Percentiles rank a stretch among this genome's conserved stretches.
These are phyloP conservation scores for Scaptomyza parva DNA, from an alignment of 2,888 invertebrate species.

Conservation along the genomic window DNA sequence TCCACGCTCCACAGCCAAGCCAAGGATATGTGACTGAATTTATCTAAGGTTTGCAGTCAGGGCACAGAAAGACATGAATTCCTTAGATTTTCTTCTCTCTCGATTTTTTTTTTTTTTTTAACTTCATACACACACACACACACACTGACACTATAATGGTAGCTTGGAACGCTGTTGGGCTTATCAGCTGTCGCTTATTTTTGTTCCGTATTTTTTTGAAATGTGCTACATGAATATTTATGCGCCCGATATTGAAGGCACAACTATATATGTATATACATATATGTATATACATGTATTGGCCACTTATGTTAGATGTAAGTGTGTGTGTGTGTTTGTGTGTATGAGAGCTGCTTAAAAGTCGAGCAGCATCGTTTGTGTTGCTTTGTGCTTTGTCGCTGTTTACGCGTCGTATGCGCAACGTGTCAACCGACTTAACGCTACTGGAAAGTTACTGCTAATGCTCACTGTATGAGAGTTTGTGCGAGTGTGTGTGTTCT, in stretches of 20 bases:
- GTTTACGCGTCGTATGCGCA: slow-evolving; percentile 67
- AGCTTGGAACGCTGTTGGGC: slow-evolving; percentile 38
- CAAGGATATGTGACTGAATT: slow-evolving; percentile 60
- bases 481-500: slow-evolving; percentile 6
- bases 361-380: slow-evolving; percentile 50
- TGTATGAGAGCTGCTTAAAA: slow-evolving; percentile 71
- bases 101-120: slow-evolving; percentile 26
- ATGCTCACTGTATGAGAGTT: slow-evolving; percentile 11
- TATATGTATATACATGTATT: slow-evolving; percentile 26
- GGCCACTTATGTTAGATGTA: slow-evolving; percentile 38
- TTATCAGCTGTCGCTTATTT: slow-evolving; percentile 75
- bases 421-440: slow-evolving; percentile 47
- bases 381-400: slow-evolving; percentile 24
- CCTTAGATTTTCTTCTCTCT: slow-evolving; percentile 21
- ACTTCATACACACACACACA: slow-evolving; percentile 24
- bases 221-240: slow-evolving; percentile 75
- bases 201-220: slow-evolving; percentile 25
- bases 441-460: slow-evolving; percentile 40
- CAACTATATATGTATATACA: slow-evolving; percentile 5
- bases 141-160: not conserved
- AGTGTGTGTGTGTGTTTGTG: slow-evolving; percentile 42
- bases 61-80: slow-evolving; percentile 44
- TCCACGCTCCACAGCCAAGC: too few relatives aligned
- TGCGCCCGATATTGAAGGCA: slow-evolving; percentile 67
- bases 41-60: slow-evolving; percentile 69